Evolutionary conservation across 2,888 invertebrate species (phyloP).

Genomic region (Euzetes globulus): DNA sequence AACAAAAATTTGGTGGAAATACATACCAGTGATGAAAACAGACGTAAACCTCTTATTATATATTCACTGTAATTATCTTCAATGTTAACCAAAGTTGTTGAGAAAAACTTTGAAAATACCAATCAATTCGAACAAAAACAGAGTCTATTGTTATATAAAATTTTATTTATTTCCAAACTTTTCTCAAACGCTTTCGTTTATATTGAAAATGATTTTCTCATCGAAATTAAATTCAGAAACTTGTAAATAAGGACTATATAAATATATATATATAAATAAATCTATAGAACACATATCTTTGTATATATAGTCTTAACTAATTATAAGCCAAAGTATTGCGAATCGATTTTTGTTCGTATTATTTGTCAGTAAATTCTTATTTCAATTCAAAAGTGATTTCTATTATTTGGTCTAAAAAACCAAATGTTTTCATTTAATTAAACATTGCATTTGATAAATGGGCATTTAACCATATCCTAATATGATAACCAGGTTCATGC

Average conservation of each 20-base stretch:
- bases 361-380: background rate
- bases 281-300: background rate
- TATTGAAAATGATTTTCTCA: background rate
- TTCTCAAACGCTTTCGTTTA: background rate
- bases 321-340: conserved; percentile 23
- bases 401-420: background rate
- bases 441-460: no score
- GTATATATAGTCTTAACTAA: conserved; percentile 10
- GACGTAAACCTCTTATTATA: background rate
- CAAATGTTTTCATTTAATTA: no score
- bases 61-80: background rate
- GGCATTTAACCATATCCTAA: no score
- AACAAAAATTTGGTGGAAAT: background rate
- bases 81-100: background rate
- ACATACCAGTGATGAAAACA: conserved; percentile 3
- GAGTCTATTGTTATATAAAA: background rate
- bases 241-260: background rate
- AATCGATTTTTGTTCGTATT: background rate
- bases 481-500: no score
- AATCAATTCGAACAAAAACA: no score
- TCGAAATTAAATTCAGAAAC: background rate
- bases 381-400: background rate
- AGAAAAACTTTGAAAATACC: no score
- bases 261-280: background rate
- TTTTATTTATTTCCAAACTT: background rate